These are phyloP conservation scores for Ramphastos sulfuratus DNA, from an alignment of 2,113 vertebrate species.

Conservation along the genomic window DNA sequence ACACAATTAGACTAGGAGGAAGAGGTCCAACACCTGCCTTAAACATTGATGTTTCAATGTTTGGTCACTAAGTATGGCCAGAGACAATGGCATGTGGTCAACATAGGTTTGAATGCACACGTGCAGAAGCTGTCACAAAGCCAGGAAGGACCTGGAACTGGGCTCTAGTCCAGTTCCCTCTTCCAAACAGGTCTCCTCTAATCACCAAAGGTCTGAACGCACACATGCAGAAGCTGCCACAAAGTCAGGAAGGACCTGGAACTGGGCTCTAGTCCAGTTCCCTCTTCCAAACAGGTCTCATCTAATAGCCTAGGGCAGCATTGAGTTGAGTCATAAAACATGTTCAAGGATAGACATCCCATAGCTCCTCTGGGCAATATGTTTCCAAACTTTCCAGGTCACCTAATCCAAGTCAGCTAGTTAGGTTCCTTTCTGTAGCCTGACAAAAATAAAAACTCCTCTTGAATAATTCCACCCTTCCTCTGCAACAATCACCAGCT, in stretches of 20 bases:
- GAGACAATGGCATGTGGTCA: not conserved
- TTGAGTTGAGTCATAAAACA: not conserved
- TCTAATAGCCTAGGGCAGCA: not conserved
- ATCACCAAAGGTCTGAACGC: not conserved
- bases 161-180: not conserved
- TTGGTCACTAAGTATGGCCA: not conserved
- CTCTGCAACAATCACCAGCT: not conserved
- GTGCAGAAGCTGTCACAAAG: fast-evolving
- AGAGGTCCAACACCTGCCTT: not conserved
- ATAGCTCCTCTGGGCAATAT: not conserved
- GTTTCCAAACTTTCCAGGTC: not conserved
- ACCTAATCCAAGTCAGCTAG: not conserved
- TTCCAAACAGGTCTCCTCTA: not conserved
- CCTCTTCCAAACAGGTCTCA: not conserved
- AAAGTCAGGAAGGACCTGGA: not conserved
- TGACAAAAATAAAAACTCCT: not conserved
- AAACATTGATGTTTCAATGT: not conserved
- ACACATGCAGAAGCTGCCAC: fast-evolving
- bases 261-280: not conserved
- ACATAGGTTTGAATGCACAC: not conserved
- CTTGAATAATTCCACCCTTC: not conserved
- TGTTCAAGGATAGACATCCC: not conserved
- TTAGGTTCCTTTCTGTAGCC: not conserved
- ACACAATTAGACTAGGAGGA: not conserved
- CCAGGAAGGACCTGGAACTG: not conserved